Conservation (phyloP, 1,140 invertebrate genomes). For the Sitobion miscanthi region DNA sequence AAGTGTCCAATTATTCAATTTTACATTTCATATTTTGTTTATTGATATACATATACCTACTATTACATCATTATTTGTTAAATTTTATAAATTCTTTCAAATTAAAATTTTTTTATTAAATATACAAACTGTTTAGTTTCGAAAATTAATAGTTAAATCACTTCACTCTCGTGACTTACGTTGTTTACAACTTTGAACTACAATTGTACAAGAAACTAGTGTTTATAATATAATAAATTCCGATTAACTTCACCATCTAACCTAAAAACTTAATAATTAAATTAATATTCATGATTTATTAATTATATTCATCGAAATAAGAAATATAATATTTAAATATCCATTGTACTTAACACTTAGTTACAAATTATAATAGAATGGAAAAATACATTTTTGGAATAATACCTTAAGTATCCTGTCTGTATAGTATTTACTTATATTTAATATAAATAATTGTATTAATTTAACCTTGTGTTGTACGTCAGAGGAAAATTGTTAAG, state of each 20-base stretch:
- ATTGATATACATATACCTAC: too few relatives aligned
- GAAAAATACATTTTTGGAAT: background rate
- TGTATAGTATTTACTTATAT: background rate
- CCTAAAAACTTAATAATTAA: background rate
- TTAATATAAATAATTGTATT: slow-evolving; percentile 29
- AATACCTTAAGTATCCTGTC: background rate
- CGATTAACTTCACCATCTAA: background rate
- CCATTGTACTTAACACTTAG: background rate
- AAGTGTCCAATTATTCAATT: background rate
- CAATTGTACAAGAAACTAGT: background rate
- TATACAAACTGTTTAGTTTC: background rate
- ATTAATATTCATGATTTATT: background rate
- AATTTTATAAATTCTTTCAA: background rate
- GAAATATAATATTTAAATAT: background rate
- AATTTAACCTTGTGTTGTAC: background rate
- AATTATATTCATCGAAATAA: background rate
- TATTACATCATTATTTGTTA: background rate
- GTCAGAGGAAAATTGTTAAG: slow-evolving; percentile 9
- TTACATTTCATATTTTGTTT: too few relatives aligned
- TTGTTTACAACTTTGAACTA: background rate
- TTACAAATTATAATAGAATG: background rate
- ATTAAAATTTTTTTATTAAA: background rate
- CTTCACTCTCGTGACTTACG: background rate
- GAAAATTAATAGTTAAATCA: background rate
- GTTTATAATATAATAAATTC: background rate